Evolutionary conservation across 2,113 vertebrate species (phyloP), one percentile per base, ranked within the genome.

Genomic region (Isichthys henryi): DNA sequence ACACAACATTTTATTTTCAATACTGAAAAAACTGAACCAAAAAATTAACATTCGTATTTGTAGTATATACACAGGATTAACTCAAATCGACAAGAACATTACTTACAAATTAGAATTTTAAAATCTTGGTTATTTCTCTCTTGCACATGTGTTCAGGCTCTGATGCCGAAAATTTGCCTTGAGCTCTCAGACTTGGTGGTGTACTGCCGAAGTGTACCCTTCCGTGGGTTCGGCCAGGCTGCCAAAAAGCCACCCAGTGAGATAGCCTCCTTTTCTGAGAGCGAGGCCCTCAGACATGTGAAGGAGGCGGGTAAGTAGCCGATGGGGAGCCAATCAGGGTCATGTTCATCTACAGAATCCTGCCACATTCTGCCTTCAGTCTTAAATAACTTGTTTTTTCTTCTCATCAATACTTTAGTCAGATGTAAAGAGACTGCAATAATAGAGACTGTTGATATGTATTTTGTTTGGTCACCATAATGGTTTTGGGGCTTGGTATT

Each of bases 221-320:
- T 97, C 92, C 95, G 93, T 0, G 92, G 93, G 90, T 96, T 98
- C 45, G 92, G 94, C n/a, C 93, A 93, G 0, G 94, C 96, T 19
- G 92, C 95, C 90, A 92, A 82, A 89, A 93, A 88, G 0, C 92
- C 93, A 3, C 88, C 96, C 49, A 94, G 88, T 2, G 93, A 97
- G 56, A 93, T 99, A 91, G 97, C 96, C 5, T 99, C 98, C 35
- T 97, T 99, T 94, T 97, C 95, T 0, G 98, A 99, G 92, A 97
- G 96, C 87, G 97, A 97, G 89, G 98, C 98, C 6, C 96, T 96
- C 91, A 96, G 95, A 83, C 93, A 96, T 86, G 94, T 96, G 88
- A 97, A 95, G 91, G 97, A 98, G 84, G 95, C 95, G n/a, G 98
- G 98, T 99, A 94, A 84, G 88, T 43, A 31, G 19, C 10, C 13